These are phyloP conservation scores for Halictus quadricinctus DNA, from an alignment of 2,888 invertebrate species.

Conservation along the genomic window DNA sequence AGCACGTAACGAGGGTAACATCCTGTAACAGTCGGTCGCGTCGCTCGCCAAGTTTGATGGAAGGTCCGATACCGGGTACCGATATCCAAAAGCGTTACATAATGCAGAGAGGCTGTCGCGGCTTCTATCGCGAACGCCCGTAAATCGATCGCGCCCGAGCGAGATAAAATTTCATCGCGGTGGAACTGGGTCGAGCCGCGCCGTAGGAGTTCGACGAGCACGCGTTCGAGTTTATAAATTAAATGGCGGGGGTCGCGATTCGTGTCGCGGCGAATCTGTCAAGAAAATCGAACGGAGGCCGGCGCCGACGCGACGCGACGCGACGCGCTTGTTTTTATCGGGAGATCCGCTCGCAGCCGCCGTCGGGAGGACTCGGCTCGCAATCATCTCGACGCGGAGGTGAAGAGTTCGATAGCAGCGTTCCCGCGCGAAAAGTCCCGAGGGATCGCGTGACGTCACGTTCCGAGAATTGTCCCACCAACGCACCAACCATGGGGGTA, in stretches of 20 bases:
- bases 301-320: neutral
- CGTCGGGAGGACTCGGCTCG: neutral
- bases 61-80: conserved; percentile 20
- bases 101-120: conserved; percentile 28
- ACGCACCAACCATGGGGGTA: too few species aligned
- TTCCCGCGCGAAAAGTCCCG: neutral
- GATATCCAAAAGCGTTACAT: conserved; percentile 28
- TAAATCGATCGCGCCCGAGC: conserved; percentile 42
- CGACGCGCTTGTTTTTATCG: conserved; percentile 14
- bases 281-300: conserved; percentile 31
- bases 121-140: conserved; percentile 42
- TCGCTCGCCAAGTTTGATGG: neutral
- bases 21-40: neutral
- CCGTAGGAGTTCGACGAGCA: conserved; percentile 4
- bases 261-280: conserved; percentile 39
- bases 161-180: conserved; percentile 47
- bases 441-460: too few species aligned
- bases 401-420: neutral
- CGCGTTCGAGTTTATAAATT: conserved; percentile 37
- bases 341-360: conserved; percentile 7
- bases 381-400: conserved; percentile 4
- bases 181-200: conserved; percentile 42
- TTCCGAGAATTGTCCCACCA: too few species aligned
- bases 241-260: conserved; percentile 5
- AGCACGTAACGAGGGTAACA: conserved; percentile 24